These are phyloP conservation scores for Myotis findleyi DNA, from an alignment of 2,797 vertebrate species.

Conservation along the genomic window DNA sequence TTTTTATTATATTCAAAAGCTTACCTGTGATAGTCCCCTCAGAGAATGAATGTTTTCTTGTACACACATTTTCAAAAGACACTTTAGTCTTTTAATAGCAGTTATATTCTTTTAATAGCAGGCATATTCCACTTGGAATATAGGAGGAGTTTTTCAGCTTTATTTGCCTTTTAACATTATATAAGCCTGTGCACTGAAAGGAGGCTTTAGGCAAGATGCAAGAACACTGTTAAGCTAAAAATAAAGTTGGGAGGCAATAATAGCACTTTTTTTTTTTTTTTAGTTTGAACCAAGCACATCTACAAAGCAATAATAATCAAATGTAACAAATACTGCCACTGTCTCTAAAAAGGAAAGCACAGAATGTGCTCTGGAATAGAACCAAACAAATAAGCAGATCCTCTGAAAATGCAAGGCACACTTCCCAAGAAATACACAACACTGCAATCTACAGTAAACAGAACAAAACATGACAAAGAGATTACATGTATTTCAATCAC, in stretches of 20 bases:
- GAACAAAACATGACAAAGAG: neutral
- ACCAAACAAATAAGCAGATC: slow-evolving; percentile 53
- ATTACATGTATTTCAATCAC: neutral
- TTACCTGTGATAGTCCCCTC: slow-evolving; percentile 47
- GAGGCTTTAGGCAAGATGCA: slow-evolving; percentile 54
- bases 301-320: slow-evolving; percentile 70
- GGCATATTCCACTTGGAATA: slow-evolving; percentile 39
- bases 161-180: slow-evolving; percentile 47
- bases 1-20: slow-evolving; percentile 66
- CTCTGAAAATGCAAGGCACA: neutral
- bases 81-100: slow-evolving; percentile 47
- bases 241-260: slow-evolving; percentile 62
- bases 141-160: neutral
- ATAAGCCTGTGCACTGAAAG: slow-evolving; percentile 22
- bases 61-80: slow-evolving; percentile 51
- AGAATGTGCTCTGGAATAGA: slow-evolving; percentile 34
- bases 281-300: slow-evolving; percentile 65
- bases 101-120: slow-evolving; percentile 49
- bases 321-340: slow-evolving; percentile 42
- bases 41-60: slow-evolving; percentile 49
- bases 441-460: neutral
- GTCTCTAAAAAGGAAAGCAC: slow-evolving; percentile 44
- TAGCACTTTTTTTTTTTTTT: slow-evolving; percentile 34
- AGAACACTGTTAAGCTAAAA: slow-evolving; percentile 67
- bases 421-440: neutral